Evolutionary conservation across 2,888 invertebrate genomes (phyloP).

Genomic region (Drosophila pseudotalamancana): DNA sequence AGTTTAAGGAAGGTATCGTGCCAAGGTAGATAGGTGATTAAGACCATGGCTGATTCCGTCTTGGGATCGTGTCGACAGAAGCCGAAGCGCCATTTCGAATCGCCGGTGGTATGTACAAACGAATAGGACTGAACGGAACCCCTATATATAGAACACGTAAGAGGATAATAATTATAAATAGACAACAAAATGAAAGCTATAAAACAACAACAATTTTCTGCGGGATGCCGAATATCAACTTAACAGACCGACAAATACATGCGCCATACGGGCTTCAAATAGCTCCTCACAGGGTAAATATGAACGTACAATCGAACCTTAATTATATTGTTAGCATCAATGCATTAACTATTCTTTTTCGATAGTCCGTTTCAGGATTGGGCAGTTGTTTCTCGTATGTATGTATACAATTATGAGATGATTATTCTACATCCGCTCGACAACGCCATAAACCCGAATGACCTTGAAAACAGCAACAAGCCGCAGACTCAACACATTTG

Average conservation of each 20-base stretch:
- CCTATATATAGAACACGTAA: conserved; percentile 84
- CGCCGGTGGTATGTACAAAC: conserved; percentile 97
- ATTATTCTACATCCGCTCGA: conserved; percentile 38
- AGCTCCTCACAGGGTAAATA: too few species aligned
- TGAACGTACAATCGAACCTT: too few species aligned
- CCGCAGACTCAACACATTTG: conserved; percentile 25
- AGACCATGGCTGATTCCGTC: conserved; percentile 92
- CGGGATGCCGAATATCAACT: not conserved
- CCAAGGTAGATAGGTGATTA: conserved; percentile 97
- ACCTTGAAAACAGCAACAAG: conserved; percentile 41
- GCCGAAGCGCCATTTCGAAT: conserved; percentile 98
- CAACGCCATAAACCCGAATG: conserved; percentile 25
- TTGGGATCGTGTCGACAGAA: conserved; percentile 98
- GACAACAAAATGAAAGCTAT: not conserved
- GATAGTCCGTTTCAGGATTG: not conserved
- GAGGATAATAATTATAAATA: not conserved
- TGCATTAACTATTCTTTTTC: too few species aligned
- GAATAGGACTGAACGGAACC: conserved; percentile 96
- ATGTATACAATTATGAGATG: conserved; percentile 1
- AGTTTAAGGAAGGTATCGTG: conserved; percentile 93
- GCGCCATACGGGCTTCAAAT: too few species aligned
- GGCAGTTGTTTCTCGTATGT: not conserved
- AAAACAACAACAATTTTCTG: not conserved
- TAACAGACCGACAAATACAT: not conserved
- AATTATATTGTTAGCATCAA: too few species aligned